phyloP scores from a whole-genome alignment of 92 coral and sea anemone species.

The Actinernus sp. region DNA sequence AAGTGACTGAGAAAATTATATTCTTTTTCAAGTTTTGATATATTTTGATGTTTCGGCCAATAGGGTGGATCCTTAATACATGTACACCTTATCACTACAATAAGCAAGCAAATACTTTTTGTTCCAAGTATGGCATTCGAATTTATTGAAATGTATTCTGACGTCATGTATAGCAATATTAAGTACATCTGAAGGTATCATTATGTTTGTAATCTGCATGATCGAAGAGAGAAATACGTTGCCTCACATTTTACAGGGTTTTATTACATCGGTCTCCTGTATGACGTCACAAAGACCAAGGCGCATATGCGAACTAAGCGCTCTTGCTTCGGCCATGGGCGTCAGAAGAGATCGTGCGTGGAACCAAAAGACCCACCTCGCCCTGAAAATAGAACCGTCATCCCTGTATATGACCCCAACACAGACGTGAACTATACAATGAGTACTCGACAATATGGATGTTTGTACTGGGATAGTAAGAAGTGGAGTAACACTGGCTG shows the following conservation, averaged over 20 bases:
- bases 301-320: slow-evolving; percentile 51
- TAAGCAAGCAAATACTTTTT: too few relatives aligned
- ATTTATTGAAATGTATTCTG: too few relatives aligned
- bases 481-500: slow-evolving; percentile 73
- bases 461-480: slow-evolving; percentile 71
- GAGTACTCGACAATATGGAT: slow-evolving; percentile 31
- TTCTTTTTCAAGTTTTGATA: too few relatives aligned
- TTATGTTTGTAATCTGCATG: too few relatives aligned
- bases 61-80: too few relatives aligned
- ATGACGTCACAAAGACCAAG: slow-evolving; percentile 2
- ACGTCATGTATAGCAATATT: too few relatives aligned
- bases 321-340: slow-evolving; percentile 63
- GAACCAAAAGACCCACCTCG: slow-evolving; percentile 82
- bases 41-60: too few relatives aligned
- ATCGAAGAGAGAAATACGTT: too few relatives aligned
- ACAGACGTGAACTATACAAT: slow-evolving; percentile 82
- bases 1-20: too few relatives aligned
- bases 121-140: too few relatives aligned
- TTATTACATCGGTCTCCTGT: slow-evolving; percentile 65
- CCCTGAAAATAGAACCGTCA: slow-evolving; percentile 74
- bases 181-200: too few relatives aligned
- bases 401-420: slow-evolving; percentile 57
- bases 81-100: too few relatives aligned
- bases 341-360: slow-evolving; percentile 75
- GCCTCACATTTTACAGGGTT: slow-evolving; percentile 14